These are phyloP conservation scores for Masnerella sp. DNA, from an alignment of 2,888 invertebrate species.

Conservation along the genomic window DNA sequence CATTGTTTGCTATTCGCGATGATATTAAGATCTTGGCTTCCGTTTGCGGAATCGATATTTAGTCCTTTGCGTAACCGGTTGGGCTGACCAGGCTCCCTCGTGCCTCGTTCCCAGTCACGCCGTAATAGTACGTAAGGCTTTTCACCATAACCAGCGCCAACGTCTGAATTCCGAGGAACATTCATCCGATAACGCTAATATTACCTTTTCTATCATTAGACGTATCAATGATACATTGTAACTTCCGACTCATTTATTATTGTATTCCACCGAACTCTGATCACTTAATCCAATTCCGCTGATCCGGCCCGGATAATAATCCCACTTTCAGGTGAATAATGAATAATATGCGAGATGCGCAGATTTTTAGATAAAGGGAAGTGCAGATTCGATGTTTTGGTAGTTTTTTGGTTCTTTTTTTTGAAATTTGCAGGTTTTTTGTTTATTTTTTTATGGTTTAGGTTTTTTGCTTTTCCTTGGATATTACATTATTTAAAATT, in stretches of 20 bases:
- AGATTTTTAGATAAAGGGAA: too few species aligned
- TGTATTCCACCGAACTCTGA: too few species aligned
- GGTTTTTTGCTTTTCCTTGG: too few species aligned
- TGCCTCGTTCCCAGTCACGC: slow-evolving; percentile 31
- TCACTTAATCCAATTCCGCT: background rate
- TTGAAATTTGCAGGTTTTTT: too few species aligned
- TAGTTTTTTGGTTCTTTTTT: too few species aligned
- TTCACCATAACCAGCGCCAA: slow-evolving; percentile 15
- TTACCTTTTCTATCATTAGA: slow-evolving; percentile 9
- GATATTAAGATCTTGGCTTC: slow-evolving; percentile 25
- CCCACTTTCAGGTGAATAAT: too few species aligned
- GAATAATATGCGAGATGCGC: too few species aligned
- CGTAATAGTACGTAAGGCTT: slow-evolving; percentile 22
- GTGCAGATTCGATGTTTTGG: too few species aligned
- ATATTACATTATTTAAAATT: too few species aligned
- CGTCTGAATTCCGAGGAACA: slow-evolving; percentile 6
- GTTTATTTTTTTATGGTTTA: too few species aligned
- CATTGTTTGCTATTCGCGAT: slow-evolving; percentile 17
- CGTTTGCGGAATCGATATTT: slow-evolving; percentile 28
- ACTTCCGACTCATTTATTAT: slow-evolving; percentile 1
- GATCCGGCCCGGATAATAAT: too few species aligned
- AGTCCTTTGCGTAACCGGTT: slow-evolving; percentile 30
- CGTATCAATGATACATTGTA: background rate
- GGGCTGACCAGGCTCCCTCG: slow-evolving; percentile 22
- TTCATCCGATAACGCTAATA: slow-evolving; percentile 14